Conservation (phyloP, 1,140 invertebrate genomes). For the Cyrtorhinus lividipennis region DNA sequence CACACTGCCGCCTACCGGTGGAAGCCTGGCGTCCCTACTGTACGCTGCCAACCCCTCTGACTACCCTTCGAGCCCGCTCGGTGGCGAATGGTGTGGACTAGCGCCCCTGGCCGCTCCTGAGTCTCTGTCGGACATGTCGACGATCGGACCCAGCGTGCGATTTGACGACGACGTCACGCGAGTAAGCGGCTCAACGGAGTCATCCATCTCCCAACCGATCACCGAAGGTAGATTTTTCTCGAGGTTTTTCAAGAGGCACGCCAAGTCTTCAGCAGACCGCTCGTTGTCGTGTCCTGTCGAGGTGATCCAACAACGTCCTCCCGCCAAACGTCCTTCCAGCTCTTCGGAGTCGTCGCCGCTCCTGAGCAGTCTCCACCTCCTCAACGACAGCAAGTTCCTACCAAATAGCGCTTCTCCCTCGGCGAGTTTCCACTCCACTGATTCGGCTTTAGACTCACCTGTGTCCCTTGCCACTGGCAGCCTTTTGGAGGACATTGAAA, state of each 20-base stretch:
- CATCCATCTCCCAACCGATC: not conserved
- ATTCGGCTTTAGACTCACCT: constrained; percentile 6
- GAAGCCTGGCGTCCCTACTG: constrained; percentile 8
- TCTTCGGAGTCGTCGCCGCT: constrained; percentile 22
- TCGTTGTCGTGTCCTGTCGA: constrained; percentile 3
- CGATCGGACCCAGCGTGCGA: constrained; percentile 30
- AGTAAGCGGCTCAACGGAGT: not conserved
- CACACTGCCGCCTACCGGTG: not conserved
- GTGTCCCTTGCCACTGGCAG: constrained; percentile 16
- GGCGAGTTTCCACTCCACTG: constrained; percentile 21
- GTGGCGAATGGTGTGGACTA: constrained; percentile 47
- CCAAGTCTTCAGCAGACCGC: not conserved
- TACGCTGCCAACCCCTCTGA: not conserved
- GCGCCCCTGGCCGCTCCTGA: constrained; percentile 75
- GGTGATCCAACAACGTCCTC: not conserved
- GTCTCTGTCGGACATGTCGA: constrained; percentile 65
- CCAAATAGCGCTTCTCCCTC: constrained; percentile 16
- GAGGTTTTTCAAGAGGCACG: constrained; percentile 9
- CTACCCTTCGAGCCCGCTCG: constrained; percentile 32
- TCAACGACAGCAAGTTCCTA: constrained; percentile 20
- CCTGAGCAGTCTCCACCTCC: constrained; percentile 23
- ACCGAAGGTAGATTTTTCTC: constrained; percentile 2
- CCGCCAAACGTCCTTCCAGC: constrained; percentile 13
- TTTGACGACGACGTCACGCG: constrained; percentile 17
- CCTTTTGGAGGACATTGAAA: constrained; percentile 24